Evolutionary conservation across 2,888 invertebrate genomes (phyloP), one percentile per base, ranked within the genome.

Genomic region (Chrysina gloriosa): DNA sequence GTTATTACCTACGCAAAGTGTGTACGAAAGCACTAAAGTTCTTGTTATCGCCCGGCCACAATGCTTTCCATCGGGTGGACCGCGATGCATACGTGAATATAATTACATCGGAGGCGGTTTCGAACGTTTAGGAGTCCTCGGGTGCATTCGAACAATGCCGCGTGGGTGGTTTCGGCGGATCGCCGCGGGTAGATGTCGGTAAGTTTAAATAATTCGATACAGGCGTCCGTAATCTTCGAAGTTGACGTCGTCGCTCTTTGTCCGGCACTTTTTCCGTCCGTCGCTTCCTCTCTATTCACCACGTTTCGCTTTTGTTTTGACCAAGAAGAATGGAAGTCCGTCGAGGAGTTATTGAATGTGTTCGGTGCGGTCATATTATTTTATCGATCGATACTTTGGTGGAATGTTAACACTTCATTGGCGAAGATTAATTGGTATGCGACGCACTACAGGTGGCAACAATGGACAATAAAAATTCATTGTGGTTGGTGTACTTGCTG

Each of bases 31-130:
- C 68, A 71, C 69, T 71, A 71, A 70, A 67, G 69, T 69, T 69
- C 70, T 66, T 69, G 70, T 72, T 74, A 72, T 74, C 73, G 70
- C 63, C 54, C 27, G 23, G 27, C 19, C 63, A 74, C 70, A 72
- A 74, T 74, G 67, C 70, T 61, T 72, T 68, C 71, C 70, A 72
- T 73, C 72, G 70, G 47, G 39, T 29, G 29, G 67, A 29, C 52
- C 29, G 36, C 25, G 25, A 39, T 27, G 34, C 39, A 39, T 71
- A 67, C 65, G 71, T 73, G 74, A 73, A 73, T 73, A 74, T 75
- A 75, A 75, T 75, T 74, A 74, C 65, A 50, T 63, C 61, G 71
- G 71, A 72, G 73, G 73, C 23, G 73, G 73, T 72, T 73, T 70
- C 65, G 54, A 69, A 72, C 31, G 39, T 3, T 58, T 70, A 70